Evolutionary conservation across 2,888 invertebrate genomes (phyloP).

Genomic region (Drepana falcataria): DNA sequence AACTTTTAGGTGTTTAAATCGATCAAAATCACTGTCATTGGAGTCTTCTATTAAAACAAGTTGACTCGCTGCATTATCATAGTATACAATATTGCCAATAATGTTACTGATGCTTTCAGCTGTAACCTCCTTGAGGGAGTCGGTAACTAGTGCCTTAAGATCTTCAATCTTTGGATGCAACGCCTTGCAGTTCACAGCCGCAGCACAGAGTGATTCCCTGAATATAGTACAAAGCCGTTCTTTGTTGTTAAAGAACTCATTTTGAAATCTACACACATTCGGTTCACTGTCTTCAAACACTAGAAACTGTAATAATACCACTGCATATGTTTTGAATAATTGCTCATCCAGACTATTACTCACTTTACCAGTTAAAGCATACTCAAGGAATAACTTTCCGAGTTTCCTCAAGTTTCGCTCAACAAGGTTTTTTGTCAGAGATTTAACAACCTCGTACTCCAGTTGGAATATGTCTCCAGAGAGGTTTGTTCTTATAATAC

Average conservation of each 20-base stretch:
- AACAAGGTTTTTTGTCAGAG: slow-evolving; percentile 24
- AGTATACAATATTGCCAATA: slow-evolving; percentile 23
- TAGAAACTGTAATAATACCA: slow-evolving; percentile 28
- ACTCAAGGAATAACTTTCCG: slow-evolving; percentile 24
- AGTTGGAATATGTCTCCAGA: slow-evolving; percentile 25
- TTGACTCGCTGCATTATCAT: slow-evolving; percentile 11
- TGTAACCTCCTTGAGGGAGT: slow-evolving; percentile 14
- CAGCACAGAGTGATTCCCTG: slow-evolving; percentile 23
- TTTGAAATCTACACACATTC: slow-evolving; percentile 18
- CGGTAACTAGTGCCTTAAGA: slow-evolving; percentile 6
- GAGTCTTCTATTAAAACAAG: slow-evolving; percentile 14
- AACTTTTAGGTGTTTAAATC: slow-evolving; percentile 9
- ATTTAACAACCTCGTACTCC: slow-evolving; percentile 20
- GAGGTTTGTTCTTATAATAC: slow-evolving; percentile 19
- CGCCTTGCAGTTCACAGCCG: slow-evolving; percentile 16
- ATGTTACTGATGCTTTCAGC: slow-evolving; percentile 22
- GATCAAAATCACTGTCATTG: slow-evolving; percentile 14
- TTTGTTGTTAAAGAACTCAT: slow-evolving; percentile 25
- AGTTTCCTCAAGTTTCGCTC: slow-evolving; percentile 23
- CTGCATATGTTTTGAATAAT: slow-evolving; percentile 31
- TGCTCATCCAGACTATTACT: slow-evolving; percentile 25
- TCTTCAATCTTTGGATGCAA: slow-evolving; percentile 2
- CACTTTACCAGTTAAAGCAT: slow-evolving; percentile 21
- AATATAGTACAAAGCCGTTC: slow-evolving; percentile 18
- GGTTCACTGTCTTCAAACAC: slow-evolving; percentile 8